phyloP scores from a whole-genome alignment of 1,140 invertebrate species.

The Andrena cerasifolii region DNA sequence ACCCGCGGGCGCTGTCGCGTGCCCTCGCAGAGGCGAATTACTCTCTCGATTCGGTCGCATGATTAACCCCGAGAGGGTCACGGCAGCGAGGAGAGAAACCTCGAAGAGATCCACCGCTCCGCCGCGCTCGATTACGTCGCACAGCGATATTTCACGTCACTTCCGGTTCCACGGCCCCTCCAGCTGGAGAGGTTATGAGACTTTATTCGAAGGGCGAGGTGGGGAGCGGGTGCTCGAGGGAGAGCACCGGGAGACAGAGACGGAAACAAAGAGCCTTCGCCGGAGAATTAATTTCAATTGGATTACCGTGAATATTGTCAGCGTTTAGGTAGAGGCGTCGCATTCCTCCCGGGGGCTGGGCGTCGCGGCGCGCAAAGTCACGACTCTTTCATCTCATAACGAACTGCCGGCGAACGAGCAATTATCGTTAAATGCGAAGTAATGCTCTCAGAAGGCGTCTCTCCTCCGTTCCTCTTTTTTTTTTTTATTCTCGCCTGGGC shows the following conservation, averaged over 20 bases:
- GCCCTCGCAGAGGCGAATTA: constrained; percentile 49
- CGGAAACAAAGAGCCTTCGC: constrained; percentile 52
- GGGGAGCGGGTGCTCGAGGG: constrained; percentile 34
- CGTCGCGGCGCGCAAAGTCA: constrained; percentile 39
- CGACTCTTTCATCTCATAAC: constrained; percentile 52
- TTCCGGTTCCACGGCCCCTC: constrained; percentile 72
- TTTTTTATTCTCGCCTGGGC: no score
- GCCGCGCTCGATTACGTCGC: constrained; percentile 71
- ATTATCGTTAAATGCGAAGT: constrained; percentile 51
- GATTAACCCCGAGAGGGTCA: constrained; percentile 61
- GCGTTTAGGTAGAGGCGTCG: constrained; percentile 47
- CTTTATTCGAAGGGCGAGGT: constrained; percentile 55
- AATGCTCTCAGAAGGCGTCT: constrained; percentile 25
- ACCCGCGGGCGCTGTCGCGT: constrained; percentile 27
- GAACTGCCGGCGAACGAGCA: constrained; percentile 39
- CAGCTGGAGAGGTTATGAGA: constrained; percentile 67
- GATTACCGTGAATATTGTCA: constrained; percentile 70
- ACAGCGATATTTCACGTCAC: constrained; percentile 68
- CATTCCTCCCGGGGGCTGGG: constrained; percentile 47
- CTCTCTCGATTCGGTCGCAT: constrained; percentile 49
- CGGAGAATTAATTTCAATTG: constrained; percentile 69
- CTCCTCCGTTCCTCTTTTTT: neutral
- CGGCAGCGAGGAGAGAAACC: constrained; percentile 75
- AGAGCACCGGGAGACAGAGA: constrained; percentile 33
- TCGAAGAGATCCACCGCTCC: constrained; percentile 65